A percentile compares a stretch with the other conserved stretches of the same genome.
Conservation (phyloP, 1,140 invertebrate species). For the Tribolium castaneum region DNA sequence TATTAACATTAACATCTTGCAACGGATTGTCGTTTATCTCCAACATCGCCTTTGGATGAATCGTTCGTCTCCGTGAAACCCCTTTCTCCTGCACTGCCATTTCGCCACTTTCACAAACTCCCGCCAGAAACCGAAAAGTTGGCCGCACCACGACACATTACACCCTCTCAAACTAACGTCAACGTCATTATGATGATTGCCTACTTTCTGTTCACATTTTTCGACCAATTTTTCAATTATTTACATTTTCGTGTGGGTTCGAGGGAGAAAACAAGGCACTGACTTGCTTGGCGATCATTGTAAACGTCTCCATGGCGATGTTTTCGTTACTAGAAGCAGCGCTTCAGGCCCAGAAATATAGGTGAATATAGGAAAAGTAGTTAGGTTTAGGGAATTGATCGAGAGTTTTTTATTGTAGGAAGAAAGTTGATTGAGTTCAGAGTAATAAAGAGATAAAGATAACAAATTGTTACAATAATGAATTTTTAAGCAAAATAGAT, state of each 20-base stretch:
- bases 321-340: slow-evolving; percentile 3
- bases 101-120: not conserved
- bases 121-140: slow-evolving; percentile 11
- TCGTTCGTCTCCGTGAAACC: not conserved
- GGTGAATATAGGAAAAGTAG: too few species aligned
- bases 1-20: not conserved
- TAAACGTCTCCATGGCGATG: slow-evolving; percentile 39
- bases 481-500: too few species aligned
- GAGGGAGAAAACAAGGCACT: not conserved
- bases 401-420: too few species aligned
- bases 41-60: not conserved
- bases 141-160: slow-evolving; percentile 6
- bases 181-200: not conserved
- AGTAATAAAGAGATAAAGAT: too few species aligned
- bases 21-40: not conserved
- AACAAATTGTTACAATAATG: not conserved
- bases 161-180: not conserved
- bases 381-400: too few species aligned
- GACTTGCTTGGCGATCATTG: slow-evolving; percentile 6
- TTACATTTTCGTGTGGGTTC: slow-evolving; percentile 14
- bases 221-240: slow-evolving; percentile 1
- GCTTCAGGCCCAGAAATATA: not conserved
- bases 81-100: slow-evolving; percentile 5
- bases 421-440: too few species aligned
- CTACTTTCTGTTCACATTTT: slow-evolving; percentile 13